phyloP scores from a whole-genome alignment of 1,140 invertebrate species.

The Ceratoteleas bidentatus region DNA sequence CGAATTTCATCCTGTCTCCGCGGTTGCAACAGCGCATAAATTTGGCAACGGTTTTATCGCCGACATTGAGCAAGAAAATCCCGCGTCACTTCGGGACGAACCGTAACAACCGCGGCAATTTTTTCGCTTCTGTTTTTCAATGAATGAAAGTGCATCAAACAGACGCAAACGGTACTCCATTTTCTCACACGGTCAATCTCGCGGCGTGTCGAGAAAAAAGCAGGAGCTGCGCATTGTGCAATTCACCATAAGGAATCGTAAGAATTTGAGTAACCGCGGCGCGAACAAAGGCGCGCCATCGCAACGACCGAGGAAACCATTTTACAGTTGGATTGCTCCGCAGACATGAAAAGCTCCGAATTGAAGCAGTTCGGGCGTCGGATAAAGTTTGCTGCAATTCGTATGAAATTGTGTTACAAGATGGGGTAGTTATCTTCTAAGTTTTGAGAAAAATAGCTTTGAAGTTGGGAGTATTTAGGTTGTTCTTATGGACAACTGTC shows the following conservation, averaged over 20 bases:
- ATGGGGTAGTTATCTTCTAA: too few relatives aligned
- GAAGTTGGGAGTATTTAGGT: too few relatives aligned
- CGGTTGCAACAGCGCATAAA: conserved; percentile 18
- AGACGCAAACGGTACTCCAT: conserved; percentile 56
- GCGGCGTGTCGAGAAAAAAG: conserved; percentile 20
- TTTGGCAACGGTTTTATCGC: conserved; percentile 54
- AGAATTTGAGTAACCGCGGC: conserved; percentile 56
- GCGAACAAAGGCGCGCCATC: conserved; percentile 50
- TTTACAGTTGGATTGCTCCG: conserved; percentile 53
- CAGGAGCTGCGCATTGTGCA: conserved; percentile 43
- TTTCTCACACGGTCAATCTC: conserved; percentile 51
- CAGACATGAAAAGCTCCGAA: too few relatives aligned
- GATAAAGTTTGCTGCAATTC: too few relatives aligned
- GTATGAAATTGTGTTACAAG: too few relatives aligned
- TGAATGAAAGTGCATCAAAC: conserved; percentile 57
- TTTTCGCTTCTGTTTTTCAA: too few relatives aligned
- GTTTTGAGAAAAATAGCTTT: too few relatives aligned
- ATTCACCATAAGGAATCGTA: conserved; percentile 57
- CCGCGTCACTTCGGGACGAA: conserved; percentile 30
- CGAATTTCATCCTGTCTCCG: not conserved
- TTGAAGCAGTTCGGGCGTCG: too few relatives aligned
- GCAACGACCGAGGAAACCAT: conserved; percentile 50
- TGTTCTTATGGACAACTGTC: too few relatives aligned
- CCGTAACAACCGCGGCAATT: conserved; percentile 36
- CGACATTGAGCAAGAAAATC: conserved; percentile 43